Conservation (phyloP, 37 sponge, comb jelly and placozoan genomes). For the Chondrilla cf. caribensis region DNA sequence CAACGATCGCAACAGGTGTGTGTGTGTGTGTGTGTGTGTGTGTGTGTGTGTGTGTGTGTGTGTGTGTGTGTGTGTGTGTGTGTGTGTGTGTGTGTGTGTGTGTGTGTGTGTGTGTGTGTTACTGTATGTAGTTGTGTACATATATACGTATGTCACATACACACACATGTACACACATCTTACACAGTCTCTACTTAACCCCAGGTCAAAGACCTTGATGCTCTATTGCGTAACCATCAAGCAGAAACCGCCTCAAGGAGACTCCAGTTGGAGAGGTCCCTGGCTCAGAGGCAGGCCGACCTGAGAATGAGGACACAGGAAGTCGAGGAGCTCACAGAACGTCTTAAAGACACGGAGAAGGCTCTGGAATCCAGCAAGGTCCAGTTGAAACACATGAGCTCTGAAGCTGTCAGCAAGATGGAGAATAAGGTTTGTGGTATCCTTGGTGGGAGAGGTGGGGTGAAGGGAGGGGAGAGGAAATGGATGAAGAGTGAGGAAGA, state of each 20-base stretch:
- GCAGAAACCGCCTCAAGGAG: constrained; percentile 62
- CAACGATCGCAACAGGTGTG: constrained; percentile 21
- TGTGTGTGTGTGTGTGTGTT: too few species aligned
- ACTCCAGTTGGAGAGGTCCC: constrained; percentile 58
- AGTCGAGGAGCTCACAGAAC: constrained; percentile 44
- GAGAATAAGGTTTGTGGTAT: constrained; percentile 16
- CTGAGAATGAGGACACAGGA: constrained; percentile 50
- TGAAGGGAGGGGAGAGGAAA: too few species aligned
- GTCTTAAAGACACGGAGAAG: not conserved
- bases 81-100: too few species aligned
- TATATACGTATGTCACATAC: not conserved
- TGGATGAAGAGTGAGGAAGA: too few species aligned
- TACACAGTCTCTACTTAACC: too few species aligned
- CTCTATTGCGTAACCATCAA: constrained; percentile 58
- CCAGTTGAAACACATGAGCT: not conserved
- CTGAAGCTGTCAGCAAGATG: constrained; percentile 18
- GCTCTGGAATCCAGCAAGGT: not conserved
- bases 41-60: not conserved
- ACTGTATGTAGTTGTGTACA: not conserved
- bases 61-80: not conserved
- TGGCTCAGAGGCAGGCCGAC: constrained; percentile 63
- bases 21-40: not conserved
- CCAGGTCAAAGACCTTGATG: constrained; percentile 69
- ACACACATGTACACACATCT: not conserved
- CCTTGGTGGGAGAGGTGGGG: not conserved